These are phyloP conservation scores for Urocolius indicus DNA, from an alignment of 2,113 vertebrate species.

Conservation along the genomic window DNA sequence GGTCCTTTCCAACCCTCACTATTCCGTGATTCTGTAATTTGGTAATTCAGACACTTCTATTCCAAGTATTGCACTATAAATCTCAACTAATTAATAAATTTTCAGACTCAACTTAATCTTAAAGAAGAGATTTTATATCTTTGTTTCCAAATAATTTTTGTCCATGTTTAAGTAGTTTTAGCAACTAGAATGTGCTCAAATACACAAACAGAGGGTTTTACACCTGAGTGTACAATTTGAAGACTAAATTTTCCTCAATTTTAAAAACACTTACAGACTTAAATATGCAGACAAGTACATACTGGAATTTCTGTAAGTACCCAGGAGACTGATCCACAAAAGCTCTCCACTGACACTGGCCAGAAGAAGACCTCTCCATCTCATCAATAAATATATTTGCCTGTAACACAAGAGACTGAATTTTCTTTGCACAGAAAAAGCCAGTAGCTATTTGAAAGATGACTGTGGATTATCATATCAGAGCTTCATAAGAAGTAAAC, in stretches of 20 bases:
- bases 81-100: background rate
- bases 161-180: background rate
- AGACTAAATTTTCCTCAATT: background rate
- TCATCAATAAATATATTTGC: background rate
- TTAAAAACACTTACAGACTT: background rate
- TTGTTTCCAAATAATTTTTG: background rate
- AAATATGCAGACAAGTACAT: background rate
- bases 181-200: background rate
- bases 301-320: background rate
- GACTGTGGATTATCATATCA: slow-evolving; percentile 45
- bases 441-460: slow-evolving; percentile 20
- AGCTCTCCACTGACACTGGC: background rate
- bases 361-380: background rate
- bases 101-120: background rate
- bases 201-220: background rate
- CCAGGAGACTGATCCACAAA: background rate
- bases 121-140: background rate
- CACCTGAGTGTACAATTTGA: background rate
- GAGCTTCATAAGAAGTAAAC: slow-evolving; percentile 55
- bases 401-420: background rate
- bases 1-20: too few species aligned
- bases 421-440: slow-evolving; percentile 3
- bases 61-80: background rate
- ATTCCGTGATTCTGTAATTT: too few species aligned
- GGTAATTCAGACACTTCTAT: background rate